Conservation (phyloP, 2,888 invertebrate genomes). For the Caradrina clavipalpis region DNA sequence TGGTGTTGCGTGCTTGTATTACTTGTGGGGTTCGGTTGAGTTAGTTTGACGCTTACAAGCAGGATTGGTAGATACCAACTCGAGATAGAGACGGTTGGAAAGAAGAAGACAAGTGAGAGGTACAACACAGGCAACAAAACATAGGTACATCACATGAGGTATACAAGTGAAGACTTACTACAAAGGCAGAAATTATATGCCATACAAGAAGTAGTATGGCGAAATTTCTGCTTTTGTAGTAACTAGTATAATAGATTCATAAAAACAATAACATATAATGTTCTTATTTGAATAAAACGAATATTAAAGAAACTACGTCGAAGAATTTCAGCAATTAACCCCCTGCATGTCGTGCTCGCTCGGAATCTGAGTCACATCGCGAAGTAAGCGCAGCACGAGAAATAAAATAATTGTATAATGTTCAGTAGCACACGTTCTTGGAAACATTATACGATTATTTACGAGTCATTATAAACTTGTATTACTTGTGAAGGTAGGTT, state of each 20-base stretch:
- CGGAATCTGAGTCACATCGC: slow-evolving; percentile 20
- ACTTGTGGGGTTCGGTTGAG: background rate
- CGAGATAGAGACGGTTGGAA: no score
- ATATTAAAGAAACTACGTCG: slow-evolving; percentile 5
- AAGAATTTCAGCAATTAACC: slow-evolving; percentile 31
- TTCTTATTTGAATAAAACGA: slow-evolving; percentile 11
- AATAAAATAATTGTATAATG: slow-evolving; percentile 19
- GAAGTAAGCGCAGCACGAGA: slow-evolving; percentile 9
- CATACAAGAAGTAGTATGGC: no score
- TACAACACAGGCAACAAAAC: no score
- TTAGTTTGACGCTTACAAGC: background rate
- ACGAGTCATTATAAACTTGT: slow-evolving; percentile 1
- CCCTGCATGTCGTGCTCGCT: slow-evolving; percentile 20
- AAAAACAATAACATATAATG: background rate
- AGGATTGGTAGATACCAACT: no score
- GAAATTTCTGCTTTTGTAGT: no score
- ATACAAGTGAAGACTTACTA: no score
- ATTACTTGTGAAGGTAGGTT: background rate
- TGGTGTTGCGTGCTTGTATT: background rate
- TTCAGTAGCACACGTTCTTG: slow-evolving; percentile 13
- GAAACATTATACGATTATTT: slow-evolving; percentile 27
- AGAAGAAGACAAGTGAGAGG: no score
- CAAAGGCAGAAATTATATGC: no score
- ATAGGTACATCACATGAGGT: no score
- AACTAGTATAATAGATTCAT: slow-evolving; percentile 1